Conservation (phyloP, 2,797 vertebrate genomes). For the Chromobotia macracanthus region DNA sequence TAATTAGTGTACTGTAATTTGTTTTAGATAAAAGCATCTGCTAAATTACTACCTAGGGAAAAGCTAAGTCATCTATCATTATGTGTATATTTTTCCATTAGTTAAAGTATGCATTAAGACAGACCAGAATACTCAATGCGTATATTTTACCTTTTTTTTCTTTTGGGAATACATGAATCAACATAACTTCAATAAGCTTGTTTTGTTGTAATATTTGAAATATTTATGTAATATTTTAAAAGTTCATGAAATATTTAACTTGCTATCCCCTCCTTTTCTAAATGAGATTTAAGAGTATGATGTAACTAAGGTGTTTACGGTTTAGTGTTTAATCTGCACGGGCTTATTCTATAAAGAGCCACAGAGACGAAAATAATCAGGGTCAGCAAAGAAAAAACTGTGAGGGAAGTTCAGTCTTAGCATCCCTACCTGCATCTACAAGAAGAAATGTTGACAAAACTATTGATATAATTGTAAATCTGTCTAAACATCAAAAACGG, state of each 20-base stretch:
- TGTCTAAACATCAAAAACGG: not conserved
- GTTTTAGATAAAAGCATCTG: conserved; percentile 3
- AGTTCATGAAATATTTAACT: not conserved
- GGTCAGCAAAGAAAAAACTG: not conserved
- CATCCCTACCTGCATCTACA: not conserved
- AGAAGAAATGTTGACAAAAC: not conserved
- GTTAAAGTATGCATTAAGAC: not conserved
- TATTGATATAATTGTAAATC: conserved; percentile 5
- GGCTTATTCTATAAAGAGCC: not conserved
- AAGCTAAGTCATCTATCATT: not conserved
- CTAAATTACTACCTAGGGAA: not conserved
- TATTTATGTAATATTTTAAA: too few species aligned
- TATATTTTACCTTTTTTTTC: too few species aligned
- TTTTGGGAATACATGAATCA: too few species aligned
- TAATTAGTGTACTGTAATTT: conserved; percentile 7
- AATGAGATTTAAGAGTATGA: not conserved
- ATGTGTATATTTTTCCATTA: not conserved
- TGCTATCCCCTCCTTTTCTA: not conserved
- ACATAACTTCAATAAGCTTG: not conserved
- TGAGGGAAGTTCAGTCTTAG: not conserved
- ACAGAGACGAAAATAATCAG: not conserved
- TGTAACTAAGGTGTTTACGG: not conserved
- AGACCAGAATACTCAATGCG: too few species aligned
- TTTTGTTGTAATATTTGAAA: not conserved
- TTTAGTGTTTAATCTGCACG: not conserved